Evolutionary conservation across 1,140 invertebrate species (phyloP).

Genomic region (Thaumetopoea pityocampa): DNA sequence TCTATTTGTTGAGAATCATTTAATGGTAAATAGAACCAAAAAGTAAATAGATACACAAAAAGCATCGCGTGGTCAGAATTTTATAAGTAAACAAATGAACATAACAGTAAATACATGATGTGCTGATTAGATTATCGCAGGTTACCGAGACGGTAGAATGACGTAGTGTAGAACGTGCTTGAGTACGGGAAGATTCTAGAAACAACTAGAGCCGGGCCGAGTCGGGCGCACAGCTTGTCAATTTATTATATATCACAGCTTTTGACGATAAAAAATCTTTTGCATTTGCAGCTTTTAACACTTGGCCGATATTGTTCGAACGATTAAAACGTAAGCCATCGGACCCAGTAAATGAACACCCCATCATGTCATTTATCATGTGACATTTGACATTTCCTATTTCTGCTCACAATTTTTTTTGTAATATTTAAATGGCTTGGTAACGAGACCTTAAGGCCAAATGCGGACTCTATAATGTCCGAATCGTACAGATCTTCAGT

Average conservation of each 20-base stretch:
- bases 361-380: no score
- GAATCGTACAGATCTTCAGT: no score
- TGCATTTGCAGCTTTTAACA: slow-evolving; percentile 68
- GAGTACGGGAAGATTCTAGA: slow-evolving; percentile 20
- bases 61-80: slow-evolving; percentile 13
- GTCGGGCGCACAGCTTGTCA: slow-evolving; percentile 60
- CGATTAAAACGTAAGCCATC: no score
- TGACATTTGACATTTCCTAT: no score
- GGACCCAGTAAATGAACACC: no score
- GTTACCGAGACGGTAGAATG: slow-evolving; percentile 12
- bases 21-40: no score
- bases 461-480: no score
- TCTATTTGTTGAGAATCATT: no score
- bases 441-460: no score
- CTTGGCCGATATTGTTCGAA: slow-evolving; percentile 65
- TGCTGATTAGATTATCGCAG: slow-evolving; percentile 41
- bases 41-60: slow-evolving; percentile 2
- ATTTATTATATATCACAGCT: slow-evolving; percentile 74
- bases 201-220: slow-evolving; percentile 42
- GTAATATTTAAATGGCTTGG: no score
- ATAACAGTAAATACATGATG: slow-evolving; percentile 58
- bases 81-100: slow-evolving; percentile 17
- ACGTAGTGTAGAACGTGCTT: slow-evolving; percentile 15
- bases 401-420: no score
- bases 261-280: slow-evolving; percentile 76